Evolutionary conservation across 2,888 invertebrate species (phyloP), one percentile per base, ranked within the genome.

Genomic region (Bibio marci): DNA sequence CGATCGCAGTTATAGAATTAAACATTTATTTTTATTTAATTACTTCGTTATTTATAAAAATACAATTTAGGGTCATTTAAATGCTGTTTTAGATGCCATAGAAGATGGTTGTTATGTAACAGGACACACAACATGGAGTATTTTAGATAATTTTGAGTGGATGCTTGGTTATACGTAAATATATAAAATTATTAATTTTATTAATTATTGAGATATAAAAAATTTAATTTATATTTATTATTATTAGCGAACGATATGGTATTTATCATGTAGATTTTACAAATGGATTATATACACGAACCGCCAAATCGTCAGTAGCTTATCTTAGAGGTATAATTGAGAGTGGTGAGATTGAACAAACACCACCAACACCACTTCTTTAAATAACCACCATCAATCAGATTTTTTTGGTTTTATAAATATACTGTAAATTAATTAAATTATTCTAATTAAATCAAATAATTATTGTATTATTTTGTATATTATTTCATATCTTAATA

Each of bases 261-360:
- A 46, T 80, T 1, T 72, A 71, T 45, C 60, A 69, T 48, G 75
- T 80, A 1, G 69, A 80, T 50, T 78, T 75, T 50, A 54, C 56
- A 1, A 66, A 65, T 44, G 62, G 67, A 0, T 57, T 64, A 0
- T 65, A 71, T 43, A 59, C 65, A 1, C 63, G 80, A 44, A 70
- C 65, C 0, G 67, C 73, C 0, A 74, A 78, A 51, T 62, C 62
- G 27, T 80, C 79, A 0, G 67, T 68, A 0, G 51, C 56, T 31
- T 64, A 69, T 47, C 71, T 67, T 53, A 67, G 66, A 45, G 54
- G 67, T 38, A 59, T 75, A 25, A 63, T 69, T 31, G 56, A 57
- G n/a, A n/a, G n/a, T n/a, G n/a, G n/a, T n/a, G n/a, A n/a, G n/a
- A n/a, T n/a, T n/a, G n/a, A n/a, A n/a, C n/a, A n/a, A n/a, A n/a